Percentiles rank a stretch among this genome's conserved stretches.
Conservation (phyloP, 2,797 vertebrate species). For the Siniperca undulata region DNA sequence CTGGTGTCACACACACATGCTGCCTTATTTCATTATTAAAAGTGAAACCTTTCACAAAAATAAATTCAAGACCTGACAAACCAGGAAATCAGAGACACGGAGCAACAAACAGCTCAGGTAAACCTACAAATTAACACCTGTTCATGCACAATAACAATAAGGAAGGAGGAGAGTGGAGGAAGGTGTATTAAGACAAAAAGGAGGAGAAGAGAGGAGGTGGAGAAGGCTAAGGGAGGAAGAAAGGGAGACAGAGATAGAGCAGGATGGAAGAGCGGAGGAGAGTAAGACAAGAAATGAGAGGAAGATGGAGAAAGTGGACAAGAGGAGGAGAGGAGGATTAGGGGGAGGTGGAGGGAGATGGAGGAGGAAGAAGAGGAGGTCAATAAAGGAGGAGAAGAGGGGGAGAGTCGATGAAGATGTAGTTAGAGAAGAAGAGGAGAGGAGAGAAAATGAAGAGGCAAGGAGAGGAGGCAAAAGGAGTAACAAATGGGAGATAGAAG, state of each 20-base stretch:
- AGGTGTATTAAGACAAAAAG: background rate
- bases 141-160: background rate
- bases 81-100: background rate
- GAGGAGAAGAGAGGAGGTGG: no score
- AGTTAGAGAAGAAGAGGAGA: background rate
- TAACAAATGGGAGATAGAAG: no score
- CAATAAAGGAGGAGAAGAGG: no score
- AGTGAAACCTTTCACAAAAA: background rate
- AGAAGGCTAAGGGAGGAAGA: no score
- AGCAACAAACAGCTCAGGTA: background rate
- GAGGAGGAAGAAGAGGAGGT: background rate
- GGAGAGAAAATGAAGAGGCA: no score
- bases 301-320: background rate
- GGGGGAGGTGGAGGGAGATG: background rate
- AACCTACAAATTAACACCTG: background rate
- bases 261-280: background rate
- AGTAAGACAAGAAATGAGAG: background rate
- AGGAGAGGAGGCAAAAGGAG: background rate
- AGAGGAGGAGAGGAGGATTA: background rate
- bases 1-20: background rate
- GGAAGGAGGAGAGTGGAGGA: background rate
- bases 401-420: background rate
- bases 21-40: rapidly evolving
- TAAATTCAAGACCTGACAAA: background rate
- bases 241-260: background rate